Conservation (phyloP, 2,888 invertebrate genomes). For the Scaptomyza reducta region DNA sequence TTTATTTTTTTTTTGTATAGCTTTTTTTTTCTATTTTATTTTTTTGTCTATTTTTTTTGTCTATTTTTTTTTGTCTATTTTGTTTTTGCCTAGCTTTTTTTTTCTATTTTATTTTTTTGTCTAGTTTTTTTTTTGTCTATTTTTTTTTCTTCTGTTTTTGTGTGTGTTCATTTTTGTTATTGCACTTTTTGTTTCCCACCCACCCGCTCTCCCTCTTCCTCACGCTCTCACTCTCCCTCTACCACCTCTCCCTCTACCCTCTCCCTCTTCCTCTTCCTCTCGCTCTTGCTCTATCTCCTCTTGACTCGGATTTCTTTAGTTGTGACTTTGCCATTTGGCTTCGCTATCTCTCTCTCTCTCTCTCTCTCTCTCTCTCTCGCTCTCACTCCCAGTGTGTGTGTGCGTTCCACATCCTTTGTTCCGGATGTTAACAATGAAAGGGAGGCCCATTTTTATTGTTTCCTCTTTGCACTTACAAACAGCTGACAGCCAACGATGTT, state of each 20-base stretch:
- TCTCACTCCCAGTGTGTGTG: background rate
- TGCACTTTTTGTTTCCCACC: background rate
- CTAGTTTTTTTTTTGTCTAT: slow-evolving; percentile 6
- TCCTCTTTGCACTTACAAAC: slow-evolving; percentile 72
- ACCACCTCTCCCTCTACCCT: background rate
- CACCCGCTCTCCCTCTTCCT: slow-evolving; percentile 18
- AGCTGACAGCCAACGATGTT: slow-evolving; percentile 77
- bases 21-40: slow-evolving; percentile 11
- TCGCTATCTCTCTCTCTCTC: slow-evolving; percentile 4
- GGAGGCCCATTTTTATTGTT: slow-evolving; percentile 72
- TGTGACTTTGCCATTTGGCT: slow-evolving; percentile 54
- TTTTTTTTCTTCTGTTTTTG: slow-evolving; percentile 3
- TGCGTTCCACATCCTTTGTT: slow-evolving; percentile 27
- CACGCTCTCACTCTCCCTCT: background rate
- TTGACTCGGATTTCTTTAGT: slow-evolving; percentile 16
- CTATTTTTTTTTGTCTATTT: no score
- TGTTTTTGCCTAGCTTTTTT: no score
- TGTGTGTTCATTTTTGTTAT: background rate
- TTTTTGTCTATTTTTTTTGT: slow-evolving; percentile 19
- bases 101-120: slow-evolving; percentile 23
- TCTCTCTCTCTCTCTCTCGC: background rate
- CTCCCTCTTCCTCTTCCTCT: slow-evolving; percentile 17
- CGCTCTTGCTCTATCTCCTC: background rate
- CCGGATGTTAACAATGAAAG: slow-evolving; percentile 74
- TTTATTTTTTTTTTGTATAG: no score